Percentiles rank a stretch among this genome's conserved stretches.
Conservation (phyloP, 1,140 invertebrate genomes). For the Neelides sp. region DNA sequence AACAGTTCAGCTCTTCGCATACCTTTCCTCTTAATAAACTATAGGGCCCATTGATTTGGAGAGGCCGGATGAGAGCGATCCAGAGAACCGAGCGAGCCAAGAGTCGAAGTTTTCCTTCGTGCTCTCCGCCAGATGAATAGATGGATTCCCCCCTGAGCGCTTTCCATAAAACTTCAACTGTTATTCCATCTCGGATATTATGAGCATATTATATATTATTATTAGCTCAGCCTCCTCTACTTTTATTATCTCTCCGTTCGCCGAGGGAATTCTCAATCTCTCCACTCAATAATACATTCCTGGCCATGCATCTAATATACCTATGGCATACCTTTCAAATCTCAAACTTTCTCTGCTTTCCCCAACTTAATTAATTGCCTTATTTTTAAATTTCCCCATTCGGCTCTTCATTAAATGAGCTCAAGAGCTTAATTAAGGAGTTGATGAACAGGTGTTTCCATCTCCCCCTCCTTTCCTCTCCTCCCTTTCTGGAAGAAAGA, state of each 20-base stretch:
- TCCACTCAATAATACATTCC: too few relatives aligned
- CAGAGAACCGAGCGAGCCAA: not conserved
- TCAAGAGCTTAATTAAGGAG: too few relatives aligned
- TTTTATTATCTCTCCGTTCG: not conserved
- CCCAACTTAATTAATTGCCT: too few relatives aligned
- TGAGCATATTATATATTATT: conserved; percentile 11
- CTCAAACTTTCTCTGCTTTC: too few relatives aligned
- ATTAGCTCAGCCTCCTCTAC: conserved; percentile 3
- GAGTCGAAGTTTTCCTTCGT: not conserved
- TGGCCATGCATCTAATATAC: too few relatives aligned
- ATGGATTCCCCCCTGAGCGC: conserved; percentile 11
- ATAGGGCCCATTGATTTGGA: too few relatives aligned
- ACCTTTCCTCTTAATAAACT: conserved; percentile 18
- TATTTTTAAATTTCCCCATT: too few relatives aligned
- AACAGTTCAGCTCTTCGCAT: conserved; percentile 5
- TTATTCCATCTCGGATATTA: conserved; percentile 17
- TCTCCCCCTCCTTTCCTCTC: not conserved
- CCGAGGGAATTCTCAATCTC: too few relatives aligned
- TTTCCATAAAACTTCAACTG: conserved; percentile 11
- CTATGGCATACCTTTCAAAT: too few relatives aligned
- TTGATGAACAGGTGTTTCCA: not conserved
- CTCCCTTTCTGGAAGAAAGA: not conserved
- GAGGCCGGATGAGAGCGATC: too few relatives aligned
- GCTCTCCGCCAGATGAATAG: conserved; percentile 12
- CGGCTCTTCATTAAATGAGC: too few relatives aligned